Conservation (phyloP, 2,888 invertebrate species). For the Prosapia bicincta region DNA sequence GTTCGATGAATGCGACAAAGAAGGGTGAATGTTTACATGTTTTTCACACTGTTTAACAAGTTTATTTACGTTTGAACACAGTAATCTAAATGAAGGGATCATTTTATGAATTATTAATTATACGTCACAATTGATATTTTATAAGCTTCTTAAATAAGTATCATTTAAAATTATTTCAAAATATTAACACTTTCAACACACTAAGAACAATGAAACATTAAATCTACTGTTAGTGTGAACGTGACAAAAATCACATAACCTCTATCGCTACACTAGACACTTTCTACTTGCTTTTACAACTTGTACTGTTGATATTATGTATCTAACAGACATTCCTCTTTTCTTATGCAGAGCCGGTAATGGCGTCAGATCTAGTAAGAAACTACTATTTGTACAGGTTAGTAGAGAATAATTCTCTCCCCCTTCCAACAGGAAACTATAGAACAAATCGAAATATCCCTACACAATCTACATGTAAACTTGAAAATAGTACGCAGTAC, state of each 20-base stretch:
- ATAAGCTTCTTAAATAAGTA: not conserved
- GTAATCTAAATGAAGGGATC: not conserved
- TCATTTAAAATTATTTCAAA: not conserved
- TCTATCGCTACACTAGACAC: too few species aligned
- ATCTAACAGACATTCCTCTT: too few species aligned
- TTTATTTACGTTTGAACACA: not conserved
- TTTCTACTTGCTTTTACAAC: too few species aligned
- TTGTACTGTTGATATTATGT: too few species aligned
- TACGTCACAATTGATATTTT: not conserved
- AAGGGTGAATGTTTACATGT: not conserved
- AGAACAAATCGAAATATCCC: too few species aligned
- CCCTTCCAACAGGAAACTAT: too few species aligned
- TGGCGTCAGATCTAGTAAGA: too few species aligned
- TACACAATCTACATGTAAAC: too few species aligned
- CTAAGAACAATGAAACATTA: not conserved
- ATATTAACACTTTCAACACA: not conserved
- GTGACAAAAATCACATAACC: not conserved
- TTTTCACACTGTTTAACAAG: not conserved
- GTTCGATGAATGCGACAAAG: not conserved
- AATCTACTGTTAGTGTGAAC: not conserved
- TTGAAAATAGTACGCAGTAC: too few species aligned
- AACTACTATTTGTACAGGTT: too few species aligned
- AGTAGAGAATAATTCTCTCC: too few species aligned
- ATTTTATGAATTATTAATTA: not conserved
- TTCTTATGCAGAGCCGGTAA: too few species aligned